phyloP scores from a whole-genome alignment of 2,888 invertebrate genomes.

The Steinernema carpocapsae region DNA sequence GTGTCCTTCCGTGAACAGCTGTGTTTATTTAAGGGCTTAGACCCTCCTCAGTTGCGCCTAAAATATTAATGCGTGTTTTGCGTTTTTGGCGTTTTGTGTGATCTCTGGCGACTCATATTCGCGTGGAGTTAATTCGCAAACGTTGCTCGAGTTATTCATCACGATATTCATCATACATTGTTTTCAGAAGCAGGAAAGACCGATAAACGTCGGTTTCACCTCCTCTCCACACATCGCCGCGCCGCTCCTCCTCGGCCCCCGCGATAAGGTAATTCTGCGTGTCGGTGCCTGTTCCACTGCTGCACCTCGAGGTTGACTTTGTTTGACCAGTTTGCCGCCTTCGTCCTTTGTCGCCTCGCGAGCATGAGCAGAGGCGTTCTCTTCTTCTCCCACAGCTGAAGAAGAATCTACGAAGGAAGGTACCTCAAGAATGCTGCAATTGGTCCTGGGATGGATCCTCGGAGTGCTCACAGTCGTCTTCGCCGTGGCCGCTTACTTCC shows the following conservation, averaged over 20 bases:
- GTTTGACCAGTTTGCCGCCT: background rate
- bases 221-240: background rate
- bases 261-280: slow-evolving; percentile 30
- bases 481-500: slow-evolving; percentile 48
- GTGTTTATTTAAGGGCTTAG: too few species aligned
- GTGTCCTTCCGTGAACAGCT: too few species aligned
- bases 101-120: too few species aligned
- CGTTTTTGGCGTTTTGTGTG: too few species aligned
- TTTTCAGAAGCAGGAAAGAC: slow-evolving; percentile 8
- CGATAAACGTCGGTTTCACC: slow-evolving; percentile 1
- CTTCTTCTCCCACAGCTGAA: slow-evolving; percentile 8
- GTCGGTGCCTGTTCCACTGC: background rate
- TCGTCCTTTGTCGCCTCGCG: background rate
- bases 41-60: too few species aligned
- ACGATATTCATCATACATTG: too few species aligned
- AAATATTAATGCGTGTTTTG: too few species aligned
- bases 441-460: slow-evolving; percentile 47
- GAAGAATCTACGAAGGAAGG: background rate
- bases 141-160: background rate
- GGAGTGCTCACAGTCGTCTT: slow-evolving; percentile 47
- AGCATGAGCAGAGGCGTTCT: slow-evolving; percentile 18
- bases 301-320: background rate
- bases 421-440: slow-evolving; percentile 4
- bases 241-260: background rate
- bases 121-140: too few species aligned